A percentile compares a stretch with the other conserved stretches of the same genome.
These are phyloP conservation scores for Drosophila testacea DNA, from an alignment of 2,888 invertebrate genomes.

Conservation along the genomic window DNA sequence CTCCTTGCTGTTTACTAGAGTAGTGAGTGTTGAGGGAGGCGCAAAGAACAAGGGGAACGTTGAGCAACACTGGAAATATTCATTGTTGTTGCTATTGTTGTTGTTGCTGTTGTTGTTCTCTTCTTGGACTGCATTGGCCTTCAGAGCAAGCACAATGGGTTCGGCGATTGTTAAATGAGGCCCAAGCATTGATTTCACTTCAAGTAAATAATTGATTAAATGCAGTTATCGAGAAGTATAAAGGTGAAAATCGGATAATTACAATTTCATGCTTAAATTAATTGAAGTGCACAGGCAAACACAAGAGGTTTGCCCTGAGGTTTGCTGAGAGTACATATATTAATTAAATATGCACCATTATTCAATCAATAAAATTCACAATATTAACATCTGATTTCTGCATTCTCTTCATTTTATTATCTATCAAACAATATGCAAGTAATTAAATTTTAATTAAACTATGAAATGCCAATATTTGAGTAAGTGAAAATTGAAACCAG, in stretches of 20 bases:
- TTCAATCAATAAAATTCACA: conserved; percentile 1
- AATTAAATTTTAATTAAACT: conserved; percentile 17
- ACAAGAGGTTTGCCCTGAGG: conserved; percentile 12
- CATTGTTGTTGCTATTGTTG: conserved; percentile 16
- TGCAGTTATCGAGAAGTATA: conserved; percentile 37
- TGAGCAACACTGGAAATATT: conserved; percentile 48
- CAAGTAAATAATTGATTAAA: conserved; percentile 70
- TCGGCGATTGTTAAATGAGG: conserved; percentile 57
- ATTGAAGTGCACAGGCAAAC: conserved; percentile 29
- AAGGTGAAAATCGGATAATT: conserved; percentile 56
- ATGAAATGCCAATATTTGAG: conserved; percentile 1
- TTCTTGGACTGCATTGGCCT: conserved; percentile 33
- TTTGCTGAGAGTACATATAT: neutral
- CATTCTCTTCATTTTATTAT: neutral
- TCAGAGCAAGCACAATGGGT: conserved; percentile 41
- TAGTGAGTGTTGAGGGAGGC: neutral
- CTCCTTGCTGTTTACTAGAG: conserved; percentile 46
- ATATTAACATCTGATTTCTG: conserved; percentile 2
- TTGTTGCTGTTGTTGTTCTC: conserved; percentile 3
- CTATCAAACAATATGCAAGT: conserved; percentile 1
- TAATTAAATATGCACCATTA: conserved; percentile 27
- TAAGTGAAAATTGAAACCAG: neutral
- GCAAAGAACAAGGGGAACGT: neutral
- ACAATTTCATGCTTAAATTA: conserved; percentile 48
- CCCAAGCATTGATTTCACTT: conserved; percentile 70